Evolutionary conservation across 92 coral and sea anemone genomes (phyloP), one percentile per base, ranked within the genome.

Genomic region (Umimayanthus kanabou): DNA sequence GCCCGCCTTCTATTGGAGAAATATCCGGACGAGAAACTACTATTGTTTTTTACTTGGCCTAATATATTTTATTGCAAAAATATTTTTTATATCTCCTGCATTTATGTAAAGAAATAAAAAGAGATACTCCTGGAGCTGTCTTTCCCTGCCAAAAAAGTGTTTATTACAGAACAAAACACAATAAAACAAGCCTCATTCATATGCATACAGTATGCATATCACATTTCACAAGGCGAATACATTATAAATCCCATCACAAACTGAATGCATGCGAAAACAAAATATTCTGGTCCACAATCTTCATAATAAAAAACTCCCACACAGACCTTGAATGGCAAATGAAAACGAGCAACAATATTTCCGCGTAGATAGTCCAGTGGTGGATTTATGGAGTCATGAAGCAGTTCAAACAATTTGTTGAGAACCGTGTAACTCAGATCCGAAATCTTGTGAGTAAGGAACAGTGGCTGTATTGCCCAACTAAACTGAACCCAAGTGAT

Each of bases 321-420:
- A 76, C 61, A 76, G 37, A 33, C 1, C 37, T 33, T 33, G 1
- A 33, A 79, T 80, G 50, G 29, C 84, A 80, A 77, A 77, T 45
- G 65, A 73, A 73, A 73, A 33, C 2, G 37, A 0, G 37, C 37
- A 33, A 33, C 37, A 33, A 33, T 23, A 4, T 6, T 76, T 76
- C 83, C 26, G 75, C 88, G 10, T 73, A 73, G 61, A 77, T 84
- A 40, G 92, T 89, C 45, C 84, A 79, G 40, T 89, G 85, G 85
- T 89, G 92, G 85, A 89, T 85, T 45, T 28, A 77, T 28, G 88
- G 89, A n/a, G n/a, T n/a, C n/a, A n/a, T n/a, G n/a, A n/a, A n/a
- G n/a, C n/a, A n/a, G n/a, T n/a, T n/a, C n/a, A 23, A 72, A 58
- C 88, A 84, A 80, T 89, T 89, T 70, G 87, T 90, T 22, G 78